Base-by-base conservation (phyloP, 2,888 invertebrate species). In the Sicus ferrugineus region DNA sequence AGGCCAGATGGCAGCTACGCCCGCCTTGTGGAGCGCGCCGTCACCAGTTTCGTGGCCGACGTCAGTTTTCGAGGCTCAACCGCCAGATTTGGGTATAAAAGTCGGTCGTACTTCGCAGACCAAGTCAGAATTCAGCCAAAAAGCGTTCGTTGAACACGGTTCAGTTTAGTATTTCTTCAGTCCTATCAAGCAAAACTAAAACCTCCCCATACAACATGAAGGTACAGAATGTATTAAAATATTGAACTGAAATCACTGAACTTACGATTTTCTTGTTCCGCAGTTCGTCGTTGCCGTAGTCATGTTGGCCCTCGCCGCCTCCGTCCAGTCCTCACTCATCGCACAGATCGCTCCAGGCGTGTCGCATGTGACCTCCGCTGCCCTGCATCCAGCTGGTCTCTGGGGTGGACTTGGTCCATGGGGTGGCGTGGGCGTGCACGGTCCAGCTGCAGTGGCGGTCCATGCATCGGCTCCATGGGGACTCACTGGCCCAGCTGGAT, bases 71-170 rank as follows among this genome's bases (percentile, higher is more conserved):
- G 58, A 31, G 31, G 58, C 59, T 31, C 58, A 67, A 59, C 67
- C 65, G 61, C 61, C 63, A 61, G 2, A 71, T 61, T 75, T n/a
- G 5, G n/a, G 81, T 83, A 83, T 83, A 83, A 78, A 83, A 83
- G 84, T 81, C 82, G 82, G 74, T 74, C 77, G 77, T 79, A 79
- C 76, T 82, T 80, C 73, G 77, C 78, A 74, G 78, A 79, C 75
- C 76, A 80, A 81, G 79, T 84, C 83, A 83, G 83, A 83, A 84
- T 81, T 78, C 78, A 81, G 77, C 80, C 80, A 68, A 70, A 75
- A 66, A 73, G 73, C 77, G 79, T 80, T 81, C 81, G 79, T 77
- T 78, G 83, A 83, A 79, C 82, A 83, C 77, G 80, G 75, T 70
- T 68, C 58, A 71, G 72, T 72, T 68, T 56, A 68, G 56, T 42